A percentile compares a stretch with the other conserved stretches of the same genome.
Conservation (phyloP, 2,797 vertebrate species). For the Poecilia wingei region DNA sequence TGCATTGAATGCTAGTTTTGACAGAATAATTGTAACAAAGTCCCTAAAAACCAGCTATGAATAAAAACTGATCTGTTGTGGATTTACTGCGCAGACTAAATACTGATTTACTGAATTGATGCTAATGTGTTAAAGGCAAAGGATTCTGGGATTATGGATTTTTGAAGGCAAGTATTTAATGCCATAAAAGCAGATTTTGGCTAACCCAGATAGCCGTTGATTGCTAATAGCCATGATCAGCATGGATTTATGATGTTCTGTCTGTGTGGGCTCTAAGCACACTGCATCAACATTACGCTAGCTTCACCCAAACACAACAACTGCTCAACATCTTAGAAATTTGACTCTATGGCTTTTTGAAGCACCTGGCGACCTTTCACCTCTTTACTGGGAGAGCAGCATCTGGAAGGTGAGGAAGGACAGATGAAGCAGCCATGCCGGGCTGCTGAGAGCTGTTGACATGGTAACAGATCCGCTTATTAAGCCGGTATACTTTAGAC, state of each 20-base stretch:
- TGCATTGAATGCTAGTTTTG: neutral
- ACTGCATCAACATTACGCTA: constrained; percentile 31
- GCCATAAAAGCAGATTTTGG: constrained; percentile 72
- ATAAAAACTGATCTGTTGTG: neutral
- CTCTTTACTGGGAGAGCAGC: constrained; percentile 67
- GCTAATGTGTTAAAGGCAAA: constrained; percentile 58
- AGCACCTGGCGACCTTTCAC: constrained; percentile 83
- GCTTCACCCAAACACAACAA: constrained; percentile 22
- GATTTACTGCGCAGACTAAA: constrained; percentile 47
- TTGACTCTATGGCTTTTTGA: constrained; percentile 62
- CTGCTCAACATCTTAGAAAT: constrained; percentile 70
- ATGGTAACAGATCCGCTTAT: constrained; percentile 63
- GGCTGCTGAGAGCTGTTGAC: constrained; percentile 59
- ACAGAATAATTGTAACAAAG: neutral
- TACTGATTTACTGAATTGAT: constrained; percentile 37
- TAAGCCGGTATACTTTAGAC: constrained; percentile 58
- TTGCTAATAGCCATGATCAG: constrained; percentile 65
- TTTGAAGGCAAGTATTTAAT: constrained; percentile 50
- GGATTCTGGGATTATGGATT: constrained; percentile 68
- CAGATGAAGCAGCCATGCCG: constrained; percentile 41
- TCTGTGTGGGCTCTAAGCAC: constrained; percentile 49
- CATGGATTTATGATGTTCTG: constrained; percentile 44
- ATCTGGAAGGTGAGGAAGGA: constrained; percentile 69
- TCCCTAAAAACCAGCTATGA: neutral
- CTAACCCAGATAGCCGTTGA: constrained; percentile 34